A percentile compares a stretch with the other conserved stretches of the same genome.
Conservation (phyloP, 2,888 invertebrate genomes). For the Plagodis dolabraria region DNA sequence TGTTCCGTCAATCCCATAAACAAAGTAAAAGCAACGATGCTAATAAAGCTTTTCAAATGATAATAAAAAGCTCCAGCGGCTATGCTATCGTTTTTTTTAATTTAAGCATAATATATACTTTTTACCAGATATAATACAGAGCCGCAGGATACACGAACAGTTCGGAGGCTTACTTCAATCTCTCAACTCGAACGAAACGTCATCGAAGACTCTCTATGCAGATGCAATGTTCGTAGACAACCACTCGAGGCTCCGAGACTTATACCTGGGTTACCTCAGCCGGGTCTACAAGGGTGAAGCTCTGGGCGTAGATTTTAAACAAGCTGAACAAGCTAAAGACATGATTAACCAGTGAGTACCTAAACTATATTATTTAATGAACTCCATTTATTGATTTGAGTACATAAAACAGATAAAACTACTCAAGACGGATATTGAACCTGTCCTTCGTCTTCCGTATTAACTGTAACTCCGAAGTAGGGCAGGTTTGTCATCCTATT, state of each 20-base stretch:
- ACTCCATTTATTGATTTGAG: no score
- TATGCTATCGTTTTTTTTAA: background rate
- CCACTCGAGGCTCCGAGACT: conserved; percentile 78
- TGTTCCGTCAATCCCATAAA: no score
- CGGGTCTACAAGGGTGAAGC: conserved; percentile 85
- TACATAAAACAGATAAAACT: no score
- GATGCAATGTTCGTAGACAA: conserved; percentile 86
- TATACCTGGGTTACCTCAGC: conserved; percentile 80
- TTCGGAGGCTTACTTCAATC: conserved; percentile 80
- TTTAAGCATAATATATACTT: background rate
- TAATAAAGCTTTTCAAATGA: no score
- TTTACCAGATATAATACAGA: conserved; percentile 60
- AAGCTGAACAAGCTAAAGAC: conserved; percentile 59
- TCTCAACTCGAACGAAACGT: conserved; percentile 50
- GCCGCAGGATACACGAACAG: conserved; percentile 70
- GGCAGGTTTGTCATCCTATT: no score
- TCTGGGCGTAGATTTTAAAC: conserved; percentile 81
- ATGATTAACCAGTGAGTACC: conserved; percentile 81
- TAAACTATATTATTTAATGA: conserved; percentile 7
- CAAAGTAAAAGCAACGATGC: no score
- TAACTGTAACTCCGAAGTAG: no score
- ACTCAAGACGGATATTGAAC: no score
- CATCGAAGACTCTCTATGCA: conserved; percentile 76
- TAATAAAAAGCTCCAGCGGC: no score
- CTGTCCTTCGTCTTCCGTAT: no score